Evolutionary conservation across 30 jellyfish, hydroid and myxozoan species (phyloP).

Genomic region (Aurelia coerulea): DNA sequence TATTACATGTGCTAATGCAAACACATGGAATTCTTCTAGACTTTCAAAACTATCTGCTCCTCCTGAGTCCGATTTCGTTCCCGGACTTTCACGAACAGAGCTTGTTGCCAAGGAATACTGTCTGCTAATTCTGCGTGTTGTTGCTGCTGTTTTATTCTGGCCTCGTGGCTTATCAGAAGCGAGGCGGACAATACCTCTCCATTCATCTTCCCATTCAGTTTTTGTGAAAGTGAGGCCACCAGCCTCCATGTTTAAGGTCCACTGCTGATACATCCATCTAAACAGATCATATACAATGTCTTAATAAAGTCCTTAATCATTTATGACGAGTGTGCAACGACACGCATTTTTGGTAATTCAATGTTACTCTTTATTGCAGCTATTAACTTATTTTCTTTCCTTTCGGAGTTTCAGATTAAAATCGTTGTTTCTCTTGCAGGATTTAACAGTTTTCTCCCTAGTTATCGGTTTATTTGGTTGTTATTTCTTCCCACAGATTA

Average conservation of each 20-base stretch:
- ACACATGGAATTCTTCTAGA: slow-evolving; percentile 88
- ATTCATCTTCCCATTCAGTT: slow-evolving; percentile 87
- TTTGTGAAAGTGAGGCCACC: slow-evolving; percentile 86
- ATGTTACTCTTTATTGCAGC: too few relatives aligned
- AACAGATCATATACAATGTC: neutral
- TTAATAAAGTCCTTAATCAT: too few relatives aligned
- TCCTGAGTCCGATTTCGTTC: slow-evolving; percentile 29
- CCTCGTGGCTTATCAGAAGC: slow-evolving; percentile 82
- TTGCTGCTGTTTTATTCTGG: slow-evolving; percentile 13
- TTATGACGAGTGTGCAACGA: too few relatives aligned
- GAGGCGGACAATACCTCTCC: slow-evolving; percentile 82
- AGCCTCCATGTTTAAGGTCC: slow-evolving; percentile 85
- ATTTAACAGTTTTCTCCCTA: too few relatives aligned
- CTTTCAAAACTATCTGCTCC: slow-evolving; percentile 81
- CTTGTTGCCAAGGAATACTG: slow-evolving; percentile 66
- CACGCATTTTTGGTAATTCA: too few relatives aligned
- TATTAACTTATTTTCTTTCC: too few relatives aligned
- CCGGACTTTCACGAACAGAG: neutral
- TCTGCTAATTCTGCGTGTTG: slow-evolving; percentile 75
- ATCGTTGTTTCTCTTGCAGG: too few relatives aligned
- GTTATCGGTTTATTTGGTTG: too few relatives aligned
- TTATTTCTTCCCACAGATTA: too few relatives aligned
- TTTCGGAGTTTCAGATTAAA: too few relatives aligned
- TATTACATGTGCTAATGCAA: slow-evolving; percentile 82
- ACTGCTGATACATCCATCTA: slow-evolving; percentile 88